Evolutionary conservation across 2,797 vertebrate species (phyloP).

Genomic region (Neoniphon sammara): DNA sequence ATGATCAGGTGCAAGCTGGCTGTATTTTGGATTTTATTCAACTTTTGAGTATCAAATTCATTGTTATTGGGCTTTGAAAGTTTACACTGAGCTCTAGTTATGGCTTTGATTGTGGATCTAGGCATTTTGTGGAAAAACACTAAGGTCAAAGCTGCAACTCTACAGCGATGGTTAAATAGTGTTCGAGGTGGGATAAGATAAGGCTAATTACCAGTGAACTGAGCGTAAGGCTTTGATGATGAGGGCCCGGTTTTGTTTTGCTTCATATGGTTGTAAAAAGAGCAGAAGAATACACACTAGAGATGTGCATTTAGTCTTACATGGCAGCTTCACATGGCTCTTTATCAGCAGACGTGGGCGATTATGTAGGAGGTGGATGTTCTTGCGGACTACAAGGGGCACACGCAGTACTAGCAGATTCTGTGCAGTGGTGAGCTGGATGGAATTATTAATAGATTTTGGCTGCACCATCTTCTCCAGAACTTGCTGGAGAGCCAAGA

Average conservation of each 20-base stretch:
- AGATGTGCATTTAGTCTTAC: constrained; percentile 61
- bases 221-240: constrained; percentile 27
- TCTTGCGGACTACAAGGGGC: constrained; percentile 75
- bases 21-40: neutral
- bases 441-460: constrained; percentile 78
- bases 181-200: neutral
- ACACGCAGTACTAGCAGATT: constrained; percentile 75
- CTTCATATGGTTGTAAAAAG: constrained; percentile 19
- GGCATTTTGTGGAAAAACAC: constrained; percentile 1
- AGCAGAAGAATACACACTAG: constrained; percentile 31
- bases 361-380: constrained; percentile 78
- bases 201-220: constrained; percentile 20
- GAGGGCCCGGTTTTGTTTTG: constrained; percentile 25
- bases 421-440: constrained; percentile 61
- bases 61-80: neutral
- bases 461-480: constrained; percentile 62
- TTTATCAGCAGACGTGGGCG: constrained; percentile 72
- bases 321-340: constrained; percentile 66
- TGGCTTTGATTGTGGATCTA: neutral
- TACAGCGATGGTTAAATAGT: neutral
- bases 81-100: neutral
- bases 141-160: constrained; percentile 1
- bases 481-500: constrained; percentile 56
- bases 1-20: neutral
- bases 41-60: neutral